These are phyloP conservation scores for Heliconius eleuchia DNA, from an alignment of 1,140 invertebrate genomes.

Conservation along the genomic window DNA sequence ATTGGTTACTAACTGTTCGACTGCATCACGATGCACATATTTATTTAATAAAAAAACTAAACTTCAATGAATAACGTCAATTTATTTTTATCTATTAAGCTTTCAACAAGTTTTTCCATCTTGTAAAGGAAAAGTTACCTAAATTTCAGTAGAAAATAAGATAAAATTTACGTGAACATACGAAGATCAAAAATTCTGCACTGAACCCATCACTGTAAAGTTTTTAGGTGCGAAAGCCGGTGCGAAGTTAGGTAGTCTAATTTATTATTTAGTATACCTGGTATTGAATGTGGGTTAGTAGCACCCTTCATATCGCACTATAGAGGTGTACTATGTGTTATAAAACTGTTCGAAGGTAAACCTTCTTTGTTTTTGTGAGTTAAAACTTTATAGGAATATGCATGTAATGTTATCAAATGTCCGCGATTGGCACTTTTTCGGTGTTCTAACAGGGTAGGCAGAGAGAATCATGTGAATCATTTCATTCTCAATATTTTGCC, in stretches of 20 bases:
- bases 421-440: too few relatives aligned
- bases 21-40: too few relatives aligned
- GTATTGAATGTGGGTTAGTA: constrained; percentile 23
- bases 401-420: too few relatives aligned
- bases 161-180: neutral
- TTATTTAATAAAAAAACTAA: too few relatives aligned
- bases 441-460: neutral
- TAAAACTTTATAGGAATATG: neutral
- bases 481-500: neutral
- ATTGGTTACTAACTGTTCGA: too few relatives aligned
- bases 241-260: constrained; percentile 72
- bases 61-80: too few relatives aligned
- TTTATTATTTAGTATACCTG: constrained; percentile 74
- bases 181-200: constrained; percentile 44
- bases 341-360: constrained; percentile 1
- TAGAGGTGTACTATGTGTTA: neutral
- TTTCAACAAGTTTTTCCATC: constrained; percentile 49
- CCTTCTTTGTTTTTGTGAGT: neutral
- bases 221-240: constrained; percentile 63
- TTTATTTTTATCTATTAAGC: constrained; percentile 39
- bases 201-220: constrained; percentile 47
- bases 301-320: neutral
- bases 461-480: neutral
- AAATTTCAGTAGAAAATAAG: neutral
- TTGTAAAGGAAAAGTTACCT: neutral